Base-by-base conservation (phyloP, 2,797 vertebrate species). In the Chrosomus eos region DNA sequence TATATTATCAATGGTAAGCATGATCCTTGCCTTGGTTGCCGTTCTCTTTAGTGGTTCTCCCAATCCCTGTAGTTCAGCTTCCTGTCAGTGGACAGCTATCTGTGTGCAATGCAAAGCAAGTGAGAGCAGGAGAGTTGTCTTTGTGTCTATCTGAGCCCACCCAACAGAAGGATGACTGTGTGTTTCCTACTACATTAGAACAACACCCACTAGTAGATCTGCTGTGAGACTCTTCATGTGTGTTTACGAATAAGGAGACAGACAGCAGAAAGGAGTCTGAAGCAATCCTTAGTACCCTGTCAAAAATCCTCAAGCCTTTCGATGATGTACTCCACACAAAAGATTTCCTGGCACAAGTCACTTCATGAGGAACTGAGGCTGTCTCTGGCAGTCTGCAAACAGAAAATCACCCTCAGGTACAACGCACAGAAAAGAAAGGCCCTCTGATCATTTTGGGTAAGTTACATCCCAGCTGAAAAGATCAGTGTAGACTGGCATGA, bases 261-360 rank as follows among this genome's bases (percentile, higher is more conserved):
- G 55, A 77, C 53, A 60, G 74, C 23, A 19, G 33, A 76, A 76
- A 38, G 36, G 74, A 60, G 53, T 77, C 23, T 77, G 53, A 26
- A 77, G 16, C 74, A 77, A 40, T 77, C 26, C 55, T 77, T 16
- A 43, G n/a, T 77, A 77, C 16, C 9, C 36, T 77, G 75, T 62
- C 75, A 67, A 80, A 80, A 80, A 80, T 26, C 21, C 43, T 67
- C 78, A 67, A 36, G 62, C 28, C 19, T 77, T 43, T 62, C n/a
- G 9, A 62, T 62, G 75, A 62, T 67, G 78, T 18, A 36, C 62
- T 51, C n/a, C 62, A 60, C 13, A 53, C 19, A 18, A 36, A 67
- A 80, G 28, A 36, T 33, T 67, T 51, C 11, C 28, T 53, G 43
- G 43, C 40, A 53, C 26, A 33, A 68, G 62, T 66, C 21, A 0